Conservation (phyloP, 1,140 invertebrate genomes). For the Drosophila auraria region DNA sequence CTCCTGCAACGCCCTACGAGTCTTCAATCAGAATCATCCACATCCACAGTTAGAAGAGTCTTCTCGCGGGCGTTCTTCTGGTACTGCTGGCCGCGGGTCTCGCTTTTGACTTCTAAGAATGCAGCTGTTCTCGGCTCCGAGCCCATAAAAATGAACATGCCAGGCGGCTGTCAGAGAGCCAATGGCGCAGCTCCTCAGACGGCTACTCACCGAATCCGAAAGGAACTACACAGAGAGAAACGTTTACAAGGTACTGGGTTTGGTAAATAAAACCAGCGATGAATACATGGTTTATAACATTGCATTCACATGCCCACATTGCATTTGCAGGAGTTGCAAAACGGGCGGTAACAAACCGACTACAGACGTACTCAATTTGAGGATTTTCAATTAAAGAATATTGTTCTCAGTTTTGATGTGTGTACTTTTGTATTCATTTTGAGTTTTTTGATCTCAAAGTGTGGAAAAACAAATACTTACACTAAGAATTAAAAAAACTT, state of each 20-base stretch:
- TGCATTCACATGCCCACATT: no score
- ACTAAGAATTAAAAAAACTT: no score
- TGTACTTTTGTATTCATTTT: no score
- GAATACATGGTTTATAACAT: not conserved
- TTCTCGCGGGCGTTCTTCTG: slow-evolving; percentile 15
- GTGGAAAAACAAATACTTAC: no score
- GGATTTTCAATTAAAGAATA: no score
- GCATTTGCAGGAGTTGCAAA: no score
- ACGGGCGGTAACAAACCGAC: no score
- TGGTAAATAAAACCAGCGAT: not conserved
- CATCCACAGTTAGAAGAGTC: slow-evolving; percentile 29
- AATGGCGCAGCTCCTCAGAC: slow-evolving; percentile 63
- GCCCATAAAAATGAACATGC: slow-evolving; percentile 77
- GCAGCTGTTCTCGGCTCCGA: slow-evolving; percentile 48
- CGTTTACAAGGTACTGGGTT: no score
- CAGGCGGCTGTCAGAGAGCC: slow-evolving; percentile 74
- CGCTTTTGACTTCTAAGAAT: slow-evolving; percentile 72
- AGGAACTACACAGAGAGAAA: not conserved
- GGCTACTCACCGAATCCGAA: slow-evolving; percentile 58
- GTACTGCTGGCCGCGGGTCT: slow-evolving; percentile 19
- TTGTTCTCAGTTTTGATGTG: no score
- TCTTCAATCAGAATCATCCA: slow-evolving; percentile 65
- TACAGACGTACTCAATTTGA: no score
- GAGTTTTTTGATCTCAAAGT: no score
- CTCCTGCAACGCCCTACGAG: slow-evolving; percentile 69